A percentile compares a stretch with the other conserved stretches of the same genome.
Conservation (phyloP, 2,113 vertebrate species). For the Scomber japonicus region DNA sequence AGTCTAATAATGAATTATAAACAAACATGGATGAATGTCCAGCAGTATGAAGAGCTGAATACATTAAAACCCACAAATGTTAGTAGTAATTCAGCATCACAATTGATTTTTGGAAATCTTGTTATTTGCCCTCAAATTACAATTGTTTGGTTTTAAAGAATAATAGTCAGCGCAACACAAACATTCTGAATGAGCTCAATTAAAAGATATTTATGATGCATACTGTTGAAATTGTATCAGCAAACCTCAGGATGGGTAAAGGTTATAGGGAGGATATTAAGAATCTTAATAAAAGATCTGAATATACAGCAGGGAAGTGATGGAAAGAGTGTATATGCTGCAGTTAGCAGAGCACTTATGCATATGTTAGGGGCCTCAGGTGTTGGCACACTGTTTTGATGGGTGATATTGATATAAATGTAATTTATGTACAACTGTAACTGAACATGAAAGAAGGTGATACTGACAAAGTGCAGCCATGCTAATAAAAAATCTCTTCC, state of each 20-base stretch:
- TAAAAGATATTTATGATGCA: not conserved
- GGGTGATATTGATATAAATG: slow-evolving; percentile 6
- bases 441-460: slow-evolving; percentile 25
- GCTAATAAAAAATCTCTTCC: not conserved
- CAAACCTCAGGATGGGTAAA: too few species aligned
- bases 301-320: not conserved
- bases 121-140: too few species aligned
- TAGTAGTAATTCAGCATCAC: not conserved
- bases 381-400: slow-evolving; percentile 7
- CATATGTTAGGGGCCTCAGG: too few species aligned
- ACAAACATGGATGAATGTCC: too few species aligned
- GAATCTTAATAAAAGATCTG: not conserved
- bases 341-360: not conserved
- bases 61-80: too few species aligned
- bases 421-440: slow-evolving; percentile 15
- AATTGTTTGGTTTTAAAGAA: not conserved
- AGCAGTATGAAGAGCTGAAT: too few species aligned
- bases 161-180: not conserved
- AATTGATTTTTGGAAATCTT: not conserved
- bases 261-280: too few species aligned
- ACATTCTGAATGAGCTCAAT: not conserved
- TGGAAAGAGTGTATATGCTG: not conserved
- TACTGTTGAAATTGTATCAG: not conserved
- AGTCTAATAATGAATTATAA: too few species aligned
- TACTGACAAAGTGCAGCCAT: slow-evolving; percentile 37